A percentile compares a stretch with the other conserved stretches of the same genome.
Evolutionary conservation across 2,888 invertebrate genomes (phyloP).

Genomic region (Drosophila suboccidentalis): DNA sequence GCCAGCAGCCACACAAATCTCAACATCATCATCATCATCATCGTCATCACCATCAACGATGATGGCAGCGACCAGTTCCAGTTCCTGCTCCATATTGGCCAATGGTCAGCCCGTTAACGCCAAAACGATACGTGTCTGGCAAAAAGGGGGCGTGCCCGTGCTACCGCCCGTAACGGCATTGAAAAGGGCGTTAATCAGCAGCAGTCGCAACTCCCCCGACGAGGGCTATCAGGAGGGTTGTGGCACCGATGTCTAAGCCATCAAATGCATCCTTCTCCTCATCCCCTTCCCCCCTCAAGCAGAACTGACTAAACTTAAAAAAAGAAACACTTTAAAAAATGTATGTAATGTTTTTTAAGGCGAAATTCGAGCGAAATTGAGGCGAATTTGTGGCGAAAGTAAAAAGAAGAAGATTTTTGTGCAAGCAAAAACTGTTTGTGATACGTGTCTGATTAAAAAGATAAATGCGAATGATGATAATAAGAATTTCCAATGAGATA

Average conservation of each 20-base stretch:
- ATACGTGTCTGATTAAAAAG: conserved; percentile 83
- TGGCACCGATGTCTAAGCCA: conserved; percentile 94
- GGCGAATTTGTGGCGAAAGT: conserved; percentile 41
- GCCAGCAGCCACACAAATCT: conserved; percentile 37
- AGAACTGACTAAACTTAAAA: conserved; percentile 81
- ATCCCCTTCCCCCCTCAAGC: conserved; percentile 30
- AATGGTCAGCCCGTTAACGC: conserved; percentile 87
- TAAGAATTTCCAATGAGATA: conserved; percentile 66
- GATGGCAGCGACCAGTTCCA: conserved; percentile 52
- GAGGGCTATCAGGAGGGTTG: conserved; percentile 97
- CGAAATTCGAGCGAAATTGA: conserved; percentile 28
- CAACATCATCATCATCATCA: conserved; percentile 8
- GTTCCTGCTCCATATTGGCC: conserved; percentile 81
- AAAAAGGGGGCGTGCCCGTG: conserved; percentile 93
- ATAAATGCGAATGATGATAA: conserved; percentile 80
- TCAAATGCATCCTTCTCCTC: not conserved
- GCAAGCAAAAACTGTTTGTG: conserved; percentile 81
- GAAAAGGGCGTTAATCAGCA: conserved; percentile 93
- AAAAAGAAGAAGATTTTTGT: conserved; percentile 50
- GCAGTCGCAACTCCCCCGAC: conserved; percentile 94
- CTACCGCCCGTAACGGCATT: conserved; percentile 94
- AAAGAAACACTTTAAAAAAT: conserved; percentile 6
- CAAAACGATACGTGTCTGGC: conserved; percentile 95
- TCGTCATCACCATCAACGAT: conserved; percentile 9
- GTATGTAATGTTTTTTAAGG: conserved; percentile 32